These are phyloP conservation scores for Diaphora mendica DNA, from an alignment of 2,888 invertebrate genomes.

Conservation along the genomic window DNA sequence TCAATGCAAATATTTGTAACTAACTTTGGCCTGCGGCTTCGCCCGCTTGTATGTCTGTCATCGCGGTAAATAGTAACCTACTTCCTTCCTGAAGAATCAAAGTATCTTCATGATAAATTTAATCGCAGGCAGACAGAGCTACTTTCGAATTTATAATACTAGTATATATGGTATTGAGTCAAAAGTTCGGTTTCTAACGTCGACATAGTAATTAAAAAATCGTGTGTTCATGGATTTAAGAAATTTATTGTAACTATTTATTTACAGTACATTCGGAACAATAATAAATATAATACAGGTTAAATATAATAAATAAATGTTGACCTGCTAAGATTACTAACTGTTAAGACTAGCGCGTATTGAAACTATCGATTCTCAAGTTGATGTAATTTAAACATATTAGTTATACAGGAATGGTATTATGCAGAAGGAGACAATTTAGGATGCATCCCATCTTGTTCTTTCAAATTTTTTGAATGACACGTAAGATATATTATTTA, in stretches of 20 bases:
- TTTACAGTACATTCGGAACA: conserved; percentile 45
- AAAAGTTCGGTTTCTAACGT: conserved; percentile 25
- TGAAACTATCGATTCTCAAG: background rate
- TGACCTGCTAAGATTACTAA: background rate
- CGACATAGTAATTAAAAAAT: conserved; percentile 31
- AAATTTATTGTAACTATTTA: conserved; percentile 39
- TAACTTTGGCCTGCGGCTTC: too few relatives aligned
- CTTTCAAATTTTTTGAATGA: background rate
- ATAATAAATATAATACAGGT: conserved; percentile 34
- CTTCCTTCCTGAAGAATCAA: too few relatives aligned
- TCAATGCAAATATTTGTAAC: too few relatives aligned
- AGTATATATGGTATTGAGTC: background rate
- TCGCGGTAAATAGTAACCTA: too few relatives aligned
- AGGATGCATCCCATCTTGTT: background rate
- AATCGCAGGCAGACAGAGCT: too few relatives aligned
- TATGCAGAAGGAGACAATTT: background rate
- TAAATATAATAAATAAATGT: conserved; percentile 5
- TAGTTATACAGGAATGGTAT: background rate
- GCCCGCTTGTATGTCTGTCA: too few relatives aligned
- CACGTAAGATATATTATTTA: background rate
- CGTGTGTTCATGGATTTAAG: conserved; percentile 51
- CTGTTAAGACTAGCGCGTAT: background rate
- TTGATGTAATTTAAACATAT: background rate
- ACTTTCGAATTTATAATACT: too few relatives aligned
- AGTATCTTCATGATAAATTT: too few relatives aligned